A percentile compares a stretch with the other conserved stretches of the same genome.
These are phyloP conservation scores for Pelvicachromis taeniatus DNA, from an alignment of 2,113 vertebrate species.

Conservation along the genomic window DNA sequence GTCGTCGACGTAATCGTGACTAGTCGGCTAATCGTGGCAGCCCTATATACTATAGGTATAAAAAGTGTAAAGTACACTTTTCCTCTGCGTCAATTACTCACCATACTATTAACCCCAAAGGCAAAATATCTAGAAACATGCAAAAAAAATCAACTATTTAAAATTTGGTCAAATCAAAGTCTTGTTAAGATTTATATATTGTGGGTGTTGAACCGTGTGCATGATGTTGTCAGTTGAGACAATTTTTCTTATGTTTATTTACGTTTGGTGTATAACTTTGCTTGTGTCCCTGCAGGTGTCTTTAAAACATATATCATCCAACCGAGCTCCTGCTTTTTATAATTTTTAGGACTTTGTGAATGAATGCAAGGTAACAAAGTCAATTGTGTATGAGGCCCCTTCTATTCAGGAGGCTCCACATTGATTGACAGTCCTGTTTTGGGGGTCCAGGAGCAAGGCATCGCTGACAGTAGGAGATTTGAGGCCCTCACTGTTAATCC, in stretches of 20 bases:
- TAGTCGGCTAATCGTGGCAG: too few relatives aligned
- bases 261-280: background rate
- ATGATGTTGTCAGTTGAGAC: background rate
- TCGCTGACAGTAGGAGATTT: slow-evolving; percentile 47
- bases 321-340: background rate
- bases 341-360: background rate
- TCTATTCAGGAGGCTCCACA: background rate
- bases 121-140: background rate
- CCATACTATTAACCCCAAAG: background rate
- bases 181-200: background rate
- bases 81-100: background rate
- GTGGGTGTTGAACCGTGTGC: background rate
- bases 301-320: background rate
- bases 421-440: slow-evolving; percentile 46
- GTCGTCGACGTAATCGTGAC: too few relatives aligned
- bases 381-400: background rate
- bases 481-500: slow-evolving; percentile 60
- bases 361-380: background rate
- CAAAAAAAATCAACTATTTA: background rate
- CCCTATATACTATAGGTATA: background rate
- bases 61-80: background rate
- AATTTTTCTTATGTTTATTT: background rate
- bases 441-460: slow-evolving; percentile 13
- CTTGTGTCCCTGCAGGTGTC: background rate
- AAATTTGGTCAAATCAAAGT: background rate